Conservation (phyloP, 2,797 vertebrate species). For the Acanthiza pusilla region DNA sequence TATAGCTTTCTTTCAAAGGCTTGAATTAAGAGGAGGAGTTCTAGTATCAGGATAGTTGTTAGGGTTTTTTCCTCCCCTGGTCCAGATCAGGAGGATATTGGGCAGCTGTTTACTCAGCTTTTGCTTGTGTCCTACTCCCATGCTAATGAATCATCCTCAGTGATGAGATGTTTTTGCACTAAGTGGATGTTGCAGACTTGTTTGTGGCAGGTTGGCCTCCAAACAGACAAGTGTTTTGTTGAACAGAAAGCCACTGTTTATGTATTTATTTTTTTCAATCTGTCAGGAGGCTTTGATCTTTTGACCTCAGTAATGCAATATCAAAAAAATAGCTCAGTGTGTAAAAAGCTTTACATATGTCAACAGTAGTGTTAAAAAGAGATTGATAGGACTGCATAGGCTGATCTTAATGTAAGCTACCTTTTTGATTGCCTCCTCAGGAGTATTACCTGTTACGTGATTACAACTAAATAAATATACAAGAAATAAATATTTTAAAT, state of each 20-base stretch:
- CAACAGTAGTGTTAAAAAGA: not conserved
- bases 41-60: not conserved
- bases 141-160: not conserved
- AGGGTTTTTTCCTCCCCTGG: not conserved
- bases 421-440: not conserved
- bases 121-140: not conserved
- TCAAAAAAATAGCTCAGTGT: not conserved
- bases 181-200: not conserved
- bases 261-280: not conserved
- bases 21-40: not conserved
- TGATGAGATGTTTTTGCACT: not conserved
- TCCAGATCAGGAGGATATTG: not conserved
- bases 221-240: not conserved
- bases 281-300: not conserved
- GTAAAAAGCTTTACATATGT: not conserved
- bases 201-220: not conserved
- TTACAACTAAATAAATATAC: not conserved
- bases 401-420: not conserved
- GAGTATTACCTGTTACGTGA: not conserved
- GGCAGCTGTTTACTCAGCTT: not conserved
- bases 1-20: not conserved
- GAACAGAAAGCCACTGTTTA: not conserved
- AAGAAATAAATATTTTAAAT: not conserved
- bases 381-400: not conserved
- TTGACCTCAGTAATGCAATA: not conserved